phyloP scores from a whole-genome alignment of 2,888 invertebrate species.

The Atrina japonica region DNA sequence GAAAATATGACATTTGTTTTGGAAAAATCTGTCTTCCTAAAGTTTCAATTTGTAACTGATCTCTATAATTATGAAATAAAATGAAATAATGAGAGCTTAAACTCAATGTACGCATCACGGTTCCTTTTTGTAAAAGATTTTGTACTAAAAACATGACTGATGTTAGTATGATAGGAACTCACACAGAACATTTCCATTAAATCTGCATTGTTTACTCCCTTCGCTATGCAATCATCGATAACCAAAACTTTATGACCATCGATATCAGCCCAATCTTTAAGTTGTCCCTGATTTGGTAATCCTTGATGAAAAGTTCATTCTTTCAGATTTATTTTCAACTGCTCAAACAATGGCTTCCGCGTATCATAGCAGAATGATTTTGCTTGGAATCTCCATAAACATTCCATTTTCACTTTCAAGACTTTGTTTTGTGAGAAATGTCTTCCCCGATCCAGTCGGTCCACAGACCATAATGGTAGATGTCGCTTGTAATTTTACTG shows the following conservation, averaged over 20 bases:
- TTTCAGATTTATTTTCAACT: constrained; percentile 16
- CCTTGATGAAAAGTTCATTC: constrained; percentile 28
- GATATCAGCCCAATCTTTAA: constrained; percentile 42
- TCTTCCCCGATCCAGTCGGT: constrained; percentile 21
- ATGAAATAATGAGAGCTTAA: constrained; percentile 54
- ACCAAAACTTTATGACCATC: constrained; percentile 43
- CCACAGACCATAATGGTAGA: constrained; percentile 25
- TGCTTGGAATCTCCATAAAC: constrained; percentile 17
- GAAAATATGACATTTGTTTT: constrained; percentile 50
- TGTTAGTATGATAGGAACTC: constrained; percentile 43
- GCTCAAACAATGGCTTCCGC: constrained; percentile 27
- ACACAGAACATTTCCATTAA: constrained; percentile 39
- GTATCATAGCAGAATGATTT: constrained; percentile 29
- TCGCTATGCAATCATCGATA: constrained; percentile 48
- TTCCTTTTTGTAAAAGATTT: constrained; percentile 49
- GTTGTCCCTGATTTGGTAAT: constrained; percentile 40
- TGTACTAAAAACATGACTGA: constrained; percentile 49
- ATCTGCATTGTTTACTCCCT: constrained; percentile 44
- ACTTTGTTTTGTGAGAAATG: constrained; percentile 26
- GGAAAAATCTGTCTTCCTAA: no score
- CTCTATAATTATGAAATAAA: constrained; percentile 41
- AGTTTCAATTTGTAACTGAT: constrained; percentile 45
- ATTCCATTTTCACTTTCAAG: constrained; percentile 32
- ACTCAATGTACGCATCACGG: constrained; percentile 49
- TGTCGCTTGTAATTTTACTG: constrained; percentile 24